phyloP scores from a whole-genome alignment of 2,797 vertebrate genomes.

The Pantherophis alleghaniensis region DNA sequence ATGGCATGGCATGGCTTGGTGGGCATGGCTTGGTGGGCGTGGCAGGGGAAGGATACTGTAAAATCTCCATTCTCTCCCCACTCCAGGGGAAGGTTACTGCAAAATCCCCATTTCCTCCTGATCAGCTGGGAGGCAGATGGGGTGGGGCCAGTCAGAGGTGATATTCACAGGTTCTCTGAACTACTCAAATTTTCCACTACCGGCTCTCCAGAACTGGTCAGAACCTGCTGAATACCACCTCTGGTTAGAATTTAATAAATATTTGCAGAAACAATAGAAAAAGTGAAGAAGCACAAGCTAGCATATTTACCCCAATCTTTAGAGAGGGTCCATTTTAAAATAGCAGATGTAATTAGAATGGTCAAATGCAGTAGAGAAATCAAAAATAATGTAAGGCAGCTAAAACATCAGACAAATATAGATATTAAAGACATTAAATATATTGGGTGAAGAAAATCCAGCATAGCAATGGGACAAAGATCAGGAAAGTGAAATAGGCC shows the following conservation, averaged over 20 bases:
- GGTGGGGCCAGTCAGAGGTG: too few species aligned
- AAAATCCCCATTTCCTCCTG: too few species aligned
- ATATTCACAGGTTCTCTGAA: too few species aligned
- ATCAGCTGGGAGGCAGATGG: too few species aligned
- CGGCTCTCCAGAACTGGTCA: too few species aligned
- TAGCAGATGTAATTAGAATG: neutral
- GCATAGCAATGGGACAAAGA: neutral
- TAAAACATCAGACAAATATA: neutral
- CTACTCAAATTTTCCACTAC: too few species aligned
- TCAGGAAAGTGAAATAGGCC: neutral
- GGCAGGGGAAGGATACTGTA: too few species aligned
- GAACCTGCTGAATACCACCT: too few species aligned
- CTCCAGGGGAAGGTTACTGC: too few species aligned
- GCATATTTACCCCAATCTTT: neutral
- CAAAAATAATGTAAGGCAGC: neutral
- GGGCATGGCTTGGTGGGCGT: too few species aligned
- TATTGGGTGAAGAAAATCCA: neutral
- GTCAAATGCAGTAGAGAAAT: neutral
- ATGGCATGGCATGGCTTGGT: too few species aligned
- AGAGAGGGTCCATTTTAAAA: neutral
- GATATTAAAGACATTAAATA: neutral
- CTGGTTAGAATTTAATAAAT: neutral
- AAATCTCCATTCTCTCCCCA: too few species aligned
- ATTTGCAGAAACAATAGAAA: neutral
- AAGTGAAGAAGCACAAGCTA: neutral